Evolutionary conservation across 2,797 vertebrate species (phyloP).

Genomic region (Urosaurus nigricauda): DNA sequence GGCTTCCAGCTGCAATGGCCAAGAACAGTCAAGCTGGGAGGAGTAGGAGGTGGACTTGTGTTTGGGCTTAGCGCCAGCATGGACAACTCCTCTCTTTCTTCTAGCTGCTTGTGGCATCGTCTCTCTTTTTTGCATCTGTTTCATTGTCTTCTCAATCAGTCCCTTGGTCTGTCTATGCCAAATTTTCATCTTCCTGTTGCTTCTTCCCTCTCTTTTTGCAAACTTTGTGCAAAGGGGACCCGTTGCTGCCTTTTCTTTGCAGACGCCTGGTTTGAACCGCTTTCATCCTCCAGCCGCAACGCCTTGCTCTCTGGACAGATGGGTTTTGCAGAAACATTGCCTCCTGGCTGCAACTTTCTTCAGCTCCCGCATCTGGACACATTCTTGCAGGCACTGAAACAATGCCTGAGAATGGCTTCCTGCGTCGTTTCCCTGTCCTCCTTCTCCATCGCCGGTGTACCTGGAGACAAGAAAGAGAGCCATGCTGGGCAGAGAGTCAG

Average conservation of each 20-base stretch:
- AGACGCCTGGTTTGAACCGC: accelerated
- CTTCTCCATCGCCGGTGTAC: conserved; percentile 79
- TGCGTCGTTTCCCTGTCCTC: conserved; percentile 65
- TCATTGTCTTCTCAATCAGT: too few relatives aligned
- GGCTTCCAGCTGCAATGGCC: too few relatives aligned
- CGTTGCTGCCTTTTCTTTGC: neutral
- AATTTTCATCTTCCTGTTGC: neutral
- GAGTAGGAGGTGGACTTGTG: too few relatives aligned
- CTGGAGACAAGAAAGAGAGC: too few relatives aligned
- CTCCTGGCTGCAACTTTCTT: conserved; percentile 46
- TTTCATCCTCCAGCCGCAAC: neutral
- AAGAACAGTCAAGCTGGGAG: too few relatives aligned
- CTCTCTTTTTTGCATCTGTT: too few relatives aligned
- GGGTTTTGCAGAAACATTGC: neutral
- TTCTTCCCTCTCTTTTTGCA: neutral
- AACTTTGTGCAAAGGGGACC: accelerated
- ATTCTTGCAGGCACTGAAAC: conserved; percentile 85
- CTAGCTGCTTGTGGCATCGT: too few relatives aligned
- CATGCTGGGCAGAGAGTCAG: too few relatives aligned
- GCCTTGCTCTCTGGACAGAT: conserved; percentile 50
- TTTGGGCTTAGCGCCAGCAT: too few relatives aligned
- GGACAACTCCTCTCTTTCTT: too few relatives aligned
- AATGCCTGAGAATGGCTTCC: conserved; percentile 77
- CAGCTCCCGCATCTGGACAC: conserved; percentile 84
- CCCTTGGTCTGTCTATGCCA: accelerated